A percentile compares a stretch with the other conserved stretches of the same genome.
phyloP scores from a whole-genome alignment of 2,888 invertebrate genomes.

The Drosophila histrio region DNA sequence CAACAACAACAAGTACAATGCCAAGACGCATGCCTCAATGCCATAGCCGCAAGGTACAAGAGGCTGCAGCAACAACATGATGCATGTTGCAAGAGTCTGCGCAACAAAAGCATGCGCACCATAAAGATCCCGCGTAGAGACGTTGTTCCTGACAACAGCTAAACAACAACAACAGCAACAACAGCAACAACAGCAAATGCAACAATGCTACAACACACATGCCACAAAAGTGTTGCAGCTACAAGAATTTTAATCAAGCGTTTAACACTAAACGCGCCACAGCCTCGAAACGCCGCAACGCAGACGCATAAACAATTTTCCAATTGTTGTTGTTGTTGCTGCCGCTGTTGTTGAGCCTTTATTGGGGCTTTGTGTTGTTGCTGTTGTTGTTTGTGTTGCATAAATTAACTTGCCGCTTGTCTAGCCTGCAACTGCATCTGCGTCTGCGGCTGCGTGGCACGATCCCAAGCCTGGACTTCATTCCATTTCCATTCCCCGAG shows the following conservation, averaged over 20 bases:
- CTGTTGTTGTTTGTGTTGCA: constrained; percentile 49
- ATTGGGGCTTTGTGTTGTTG: constrained; percentile 69
- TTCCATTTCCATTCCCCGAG: background rate
- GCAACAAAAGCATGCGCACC: constrained; percentile 66
- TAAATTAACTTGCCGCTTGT: constrained; percentile 80
- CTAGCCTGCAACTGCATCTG: constrained; percentile 56
- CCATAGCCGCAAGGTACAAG: constrained; percentile 65
- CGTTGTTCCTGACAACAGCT: constrained; percentile 42
- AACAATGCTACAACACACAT: constrained; percentile 52
- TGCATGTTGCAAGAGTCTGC: constrained; percentile 41
- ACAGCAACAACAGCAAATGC: constrained; percentile 22
- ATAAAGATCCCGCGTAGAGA: constrained; percentile 71
- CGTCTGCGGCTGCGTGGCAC: constrained; percentile 52
- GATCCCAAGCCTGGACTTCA: constrained; percentile 4
- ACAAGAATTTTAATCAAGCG: constrained; percentile 84
- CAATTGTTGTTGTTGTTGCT: constrained; percentile 57
- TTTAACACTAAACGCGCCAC: constrained; percentile 82
- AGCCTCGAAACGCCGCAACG: constrained; percentile 48
- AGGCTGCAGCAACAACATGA: constrained; percentile 37
- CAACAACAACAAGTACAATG: constrained; percentile 36
- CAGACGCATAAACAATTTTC: constrained; percentile 80
- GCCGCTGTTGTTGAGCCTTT: constrained; percentile 61
- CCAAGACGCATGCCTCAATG: constrained; percentile 58
- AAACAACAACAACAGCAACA: constrained; percentile 17
- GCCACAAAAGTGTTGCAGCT: constrained; percentile 82